phyloP scores from a whole-genome alignment of 2,113 vertebrate genomes.

The Beaufortia kweichowensis region DNA sequence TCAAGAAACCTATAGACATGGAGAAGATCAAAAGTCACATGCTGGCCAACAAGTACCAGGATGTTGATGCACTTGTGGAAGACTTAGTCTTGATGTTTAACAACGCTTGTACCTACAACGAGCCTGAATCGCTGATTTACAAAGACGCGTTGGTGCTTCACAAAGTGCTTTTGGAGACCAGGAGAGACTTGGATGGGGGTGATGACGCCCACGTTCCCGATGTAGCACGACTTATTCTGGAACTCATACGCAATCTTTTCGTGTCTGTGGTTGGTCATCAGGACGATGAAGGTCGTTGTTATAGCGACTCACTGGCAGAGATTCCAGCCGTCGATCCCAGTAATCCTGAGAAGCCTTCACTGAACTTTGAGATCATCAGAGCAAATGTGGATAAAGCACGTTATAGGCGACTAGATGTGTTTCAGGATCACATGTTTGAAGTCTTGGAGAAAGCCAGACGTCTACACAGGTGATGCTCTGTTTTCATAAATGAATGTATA shows the following conservation, averaged over 20 bases:
- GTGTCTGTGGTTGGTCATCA: slow-evolving; percentile 97
- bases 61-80: slow-evolving; percentile 95
- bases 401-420: slow-evolving; percentile 92
- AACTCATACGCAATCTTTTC: slow-evolving; percentile 96
- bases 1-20: slow-evolving; percentile 98
- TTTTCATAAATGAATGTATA: too few relatives aligned
- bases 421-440: slow-evolving; percentile 99
- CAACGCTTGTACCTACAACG: slow-evolving; percentile 97
- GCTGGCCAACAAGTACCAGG: slow-evolving; percentile 98
- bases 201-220: slow-evolving; percentile 94
- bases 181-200: slow-evolving; percentile 91
- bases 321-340: slow-evolving; percentile 86
- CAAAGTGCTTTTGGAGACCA: slow-evolving; percentile 90
- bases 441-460: slow-evolving; percentile 92
- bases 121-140: slow-evolving; percentile 96
- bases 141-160: slow-evolving; percentile 95
- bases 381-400: slow-evolving; percentile 90
- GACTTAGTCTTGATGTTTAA: slow-evolving; percentile 99
- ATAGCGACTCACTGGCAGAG: slow-evolving; percentile 97
- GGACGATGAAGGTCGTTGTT: slow-evolving; percentile 97
- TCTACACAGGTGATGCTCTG: slow-evolving; percentile 84
- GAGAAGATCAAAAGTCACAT: slow-evolving; percentile 97
- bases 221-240: slow-evolving; percentile 92
- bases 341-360: slow-evolving; percentile 81
- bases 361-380: slow-evolving; percentile 95